Evolutionary conservation across 2,797 vertebrate species (phyloP).

Genomic region (Lophotriccus pileatus): DNA sequence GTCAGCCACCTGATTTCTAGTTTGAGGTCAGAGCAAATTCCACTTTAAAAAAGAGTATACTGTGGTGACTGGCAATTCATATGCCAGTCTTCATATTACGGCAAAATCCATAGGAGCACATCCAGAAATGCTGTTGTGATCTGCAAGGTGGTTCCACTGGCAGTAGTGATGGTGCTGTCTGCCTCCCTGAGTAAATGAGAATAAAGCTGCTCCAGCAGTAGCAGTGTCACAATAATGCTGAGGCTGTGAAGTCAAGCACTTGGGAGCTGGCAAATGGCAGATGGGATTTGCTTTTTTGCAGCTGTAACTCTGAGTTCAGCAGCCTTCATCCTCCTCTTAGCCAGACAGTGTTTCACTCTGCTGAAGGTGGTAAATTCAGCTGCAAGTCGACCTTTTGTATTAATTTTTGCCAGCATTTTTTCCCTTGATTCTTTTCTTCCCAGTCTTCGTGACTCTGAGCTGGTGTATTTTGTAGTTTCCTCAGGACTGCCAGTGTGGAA

Average conservation of each 20-base stretch:
- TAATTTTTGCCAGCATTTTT: background rate
- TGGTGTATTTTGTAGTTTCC: background rate
- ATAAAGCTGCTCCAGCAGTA: background rate
- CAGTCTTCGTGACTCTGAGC: background rate
- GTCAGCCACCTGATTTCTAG: background rate
- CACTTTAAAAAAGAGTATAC: background rate
- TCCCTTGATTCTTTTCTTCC: background rate
- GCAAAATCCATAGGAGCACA: fast-evolving
- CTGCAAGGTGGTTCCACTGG: background rate
- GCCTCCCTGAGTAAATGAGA: background rate
- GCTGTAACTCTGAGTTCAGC: background rate
- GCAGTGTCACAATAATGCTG: background rate
- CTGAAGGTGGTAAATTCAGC: background rate
- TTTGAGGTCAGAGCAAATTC: background rate
- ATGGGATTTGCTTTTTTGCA: background rate
- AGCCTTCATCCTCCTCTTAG: background rate
- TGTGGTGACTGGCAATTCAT: background rate
- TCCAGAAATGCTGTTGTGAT: background rate
- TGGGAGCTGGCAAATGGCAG: background rate
- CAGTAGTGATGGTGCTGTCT: background rate
- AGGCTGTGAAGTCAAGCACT: background rate
- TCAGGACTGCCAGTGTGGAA: fast-evolving
- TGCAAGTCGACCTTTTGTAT: background rate
- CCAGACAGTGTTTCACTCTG: background rate
- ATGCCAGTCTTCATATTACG: background rate